These are phyloP conservation scores for Otus scops DNA, from an alignment of 2,797 vertebrate genomes.

Conservation along the genomic window DNA sequence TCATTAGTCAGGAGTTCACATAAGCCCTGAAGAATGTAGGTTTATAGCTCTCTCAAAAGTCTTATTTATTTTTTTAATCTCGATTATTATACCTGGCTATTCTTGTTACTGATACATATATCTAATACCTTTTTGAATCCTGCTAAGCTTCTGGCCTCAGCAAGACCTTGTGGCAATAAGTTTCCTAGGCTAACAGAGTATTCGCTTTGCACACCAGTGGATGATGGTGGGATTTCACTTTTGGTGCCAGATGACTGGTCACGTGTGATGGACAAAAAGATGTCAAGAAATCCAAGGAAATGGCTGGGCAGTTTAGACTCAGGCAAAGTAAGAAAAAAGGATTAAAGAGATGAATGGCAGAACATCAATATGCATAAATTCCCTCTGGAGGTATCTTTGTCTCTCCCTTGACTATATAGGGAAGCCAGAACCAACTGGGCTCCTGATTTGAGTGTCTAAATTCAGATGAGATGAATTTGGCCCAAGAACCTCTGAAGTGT, in stretches of 20 bases:
- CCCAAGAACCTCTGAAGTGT: background rate
- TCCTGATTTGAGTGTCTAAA: background rate
- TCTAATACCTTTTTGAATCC: slow-evolving; percentile 37
- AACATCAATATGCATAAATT: background rate
- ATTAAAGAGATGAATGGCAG: background rate
- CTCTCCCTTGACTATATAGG: background rate
- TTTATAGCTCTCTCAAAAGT: slow-evolving; percentile 23
- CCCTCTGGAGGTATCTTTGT: background rate
- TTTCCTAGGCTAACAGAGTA: background rate
- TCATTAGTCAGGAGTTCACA: slow-evolving; percentile 53
- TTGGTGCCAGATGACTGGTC: background rate
- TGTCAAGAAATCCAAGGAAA: background rate
- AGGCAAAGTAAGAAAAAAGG: background rate
- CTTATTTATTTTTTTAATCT: slow-evolving; percentile 33
- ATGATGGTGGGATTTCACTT: background rate
- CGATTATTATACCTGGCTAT: slow-evolving; percentile 61
- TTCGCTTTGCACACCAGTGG: background rate
- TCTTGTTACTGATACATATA: slow-evolving; percentile 24
- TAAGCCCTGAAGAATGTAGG: slow-evolving; percentile 53
- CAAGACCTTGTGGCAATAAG: background rate
- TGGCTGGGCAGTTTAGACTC: background rate
- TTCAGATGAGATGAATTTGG: background rate
- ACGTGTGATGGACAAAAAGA: background rate
- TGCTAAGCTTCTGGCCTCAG: slow-evolving; percentile 29
- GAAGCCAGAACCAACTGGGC: background rate